These are phyloP conservation scores for Mesitornis unicolor DNA, from an alignment of 2,113 vertebrate species.

Conservation along the genomic window DNA sequence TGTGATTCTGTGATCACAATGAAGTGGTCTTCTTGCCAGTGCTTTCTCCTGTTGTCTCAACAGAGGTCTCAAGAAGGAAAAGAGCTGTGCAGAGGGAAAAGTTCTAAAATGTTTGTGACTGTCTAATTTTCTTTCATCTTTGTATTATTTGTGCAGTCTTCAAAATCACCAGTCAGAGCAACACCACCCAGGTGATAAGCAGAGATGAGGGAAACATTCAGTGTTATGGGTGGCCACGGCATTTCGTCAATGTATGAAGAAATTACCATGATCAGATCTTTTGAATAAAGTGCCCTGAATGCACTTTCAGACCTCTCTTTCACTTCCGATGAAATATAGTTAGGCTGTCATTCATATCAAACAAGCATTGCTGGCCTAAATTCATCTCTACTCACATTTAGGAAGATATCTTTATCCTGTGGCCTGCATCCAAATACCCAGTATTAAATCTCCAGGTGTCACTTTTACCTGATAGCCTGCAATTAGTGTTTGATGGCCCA, in stretches of 20 bases:
- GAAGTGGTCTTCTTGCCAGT: neutral
- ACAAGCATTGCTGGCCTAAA: neutral
- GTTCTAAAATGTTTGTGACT: neutral
- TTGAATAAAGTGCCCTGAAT: neutral
- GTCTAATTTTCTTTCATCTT: neutral
- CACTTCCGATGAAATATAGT: neutral
- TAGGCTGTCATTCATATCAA: neutral
- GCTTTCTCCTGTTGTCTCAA: neutral
- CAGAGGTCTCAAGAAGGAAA: neutral
- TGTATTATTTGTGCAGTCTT: neutral
- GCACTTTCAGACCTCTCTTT: neutral
- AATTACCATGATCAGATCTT: neutral
- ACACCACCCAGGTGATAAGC: neutral
- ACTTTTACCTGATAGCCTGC: neutral
- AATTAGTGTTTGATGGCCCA: conserved; percentile 46
- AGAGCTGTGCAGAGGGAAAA: neutral
- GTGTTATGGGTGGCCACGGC: neutral
- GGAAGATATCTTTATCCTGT: neutral
- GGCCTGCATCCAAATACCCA: neutral
- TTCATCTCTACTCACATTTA: neutral
- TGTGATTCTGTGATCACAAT: no score
- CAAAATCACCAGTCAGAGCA: neutral
- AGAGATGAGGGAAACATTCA: neutral
- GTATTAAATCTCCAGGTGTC: neutral
- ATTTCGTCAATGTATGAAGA: neutral